phyloP scores from a whole-genome alignment of 2,113 vertebrate genomes.

The Ellobius talpinus region DNA sequence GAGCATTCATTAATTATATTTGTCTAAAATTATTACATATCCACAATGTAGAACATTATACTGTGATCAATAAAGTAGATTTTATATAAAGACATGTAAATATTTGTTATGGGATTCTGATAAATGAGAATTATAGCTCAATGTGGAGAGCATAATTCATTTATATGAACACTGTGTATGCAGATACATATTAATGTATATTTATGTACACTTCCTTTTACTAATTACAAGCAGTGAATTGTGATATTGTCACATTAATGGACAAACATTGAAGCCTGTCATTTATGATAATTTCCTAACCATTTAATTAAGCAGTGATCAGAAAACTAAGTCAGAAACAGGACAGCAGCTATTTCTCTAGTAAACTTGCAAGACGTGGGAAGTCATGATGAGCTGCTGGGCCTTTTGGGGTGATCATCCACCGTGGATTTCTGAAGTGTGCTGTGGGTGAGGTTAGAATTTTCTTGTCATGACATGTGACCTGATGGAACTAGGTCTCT shows the following conservation, averaged over 20 bases:
- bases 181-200: neutral
- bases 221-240: conserved; percentile 22
- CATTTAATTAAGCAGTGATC: conserved; percentile 48
- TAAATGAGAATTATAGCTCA: conserved; percentile 14
- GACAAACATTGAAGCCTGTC: conserved; percentile 43
- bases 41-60: neutral
- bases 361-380: conserved; percentile 12
- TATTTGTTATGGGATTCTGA: conserved; percentile 46
- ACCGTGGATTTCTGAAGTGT: neutral
- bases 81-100: neutral
- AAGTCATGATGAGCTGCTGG: neutral
- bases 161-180: neutral
- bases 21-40: conserved; percentile 11
- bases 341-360: conserved; percentile 37
- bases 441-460: neutral
- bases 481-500: neutral
- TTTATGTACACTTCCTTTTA: neutral
- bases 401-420: too few relatives aligned
- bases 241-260: neutral
- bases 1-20: conserved; percentile 19
- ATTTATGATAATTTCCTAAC: conserved; percentile 47
- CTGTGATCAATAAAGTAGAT: neutral
- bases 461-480: neutral
- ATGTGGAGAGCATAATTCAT: neutral
- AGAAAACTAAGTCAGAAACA: conserved; percentile 31